Percentiles rank a stretch among this genome's conserved stretches.
These are phyloP conservation scores for Caenorhabditis sp. DNA, from an alignment of 2,888 invertebrate species.

Conservation along the genomic window DNA sequence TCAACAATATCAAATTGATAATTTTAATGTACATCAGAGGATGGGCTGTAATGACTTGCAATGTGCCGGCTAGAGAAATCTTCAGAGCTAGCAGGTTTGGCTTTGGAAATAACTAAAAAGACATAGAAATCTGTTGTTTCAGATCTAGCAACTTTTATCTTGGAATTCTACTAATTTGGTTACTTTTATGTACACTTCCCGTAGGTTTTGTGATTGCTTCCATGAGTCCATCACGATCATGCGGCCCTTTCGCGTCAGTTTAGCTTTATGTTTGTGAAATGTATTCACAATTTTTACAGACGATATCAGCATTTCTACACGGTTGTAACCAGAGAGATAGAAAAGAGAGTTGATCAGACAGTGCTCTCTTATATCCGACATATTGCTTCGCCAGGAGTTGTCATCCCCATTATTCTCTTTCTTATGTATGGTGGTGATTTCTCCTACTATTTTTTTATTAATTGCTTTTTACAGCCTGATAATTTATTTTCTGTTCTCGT, in stretches of 20 bases:
- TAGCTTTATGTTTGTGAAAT: not conserved
- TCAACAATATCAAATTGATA: constrained; percentile 92
- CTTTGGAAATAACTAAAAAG: too few relatives aligned
- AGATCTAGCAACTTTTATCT: constrained; percentile 92
- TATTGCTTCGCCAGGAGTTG: constrained; percentile 92
- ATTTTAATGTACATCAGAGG: constrained; percentile 87
- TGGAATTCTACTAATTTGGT: constrained; percentile 84
- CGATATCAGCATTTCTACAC: constrained; percentile 75
- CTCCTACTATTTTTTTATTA: not conserved
- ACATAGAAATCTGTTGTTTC: constrained; percentile 15
- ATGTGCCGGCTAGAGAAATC: constrained; percentile 94
- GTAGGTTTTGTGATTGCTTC: constrained; percentile 95
- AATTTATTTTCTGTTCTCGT: constrained; percentile 93
- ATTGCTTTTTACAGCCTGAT: constrained; percentile 83
- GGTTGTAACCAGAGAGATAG: constrained; percentile 74
- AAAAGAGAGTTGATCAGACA: constrained; percentile 71
- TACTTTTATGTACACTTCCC: constrained; percentile 94
- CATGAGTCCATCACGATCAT: constrained; percentile 93
- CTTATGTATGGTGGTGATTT: constrained; percentile 68
- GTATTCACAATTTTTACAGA: too few relatives aligned
- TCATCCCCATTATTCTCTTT: constrained; percentile 89
- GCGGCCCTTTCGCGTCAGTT: constrained; percentile 89
- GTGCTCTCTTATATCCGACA: constrained; percentile 82
- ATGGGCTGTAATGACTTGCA: constrained; percentile 87
- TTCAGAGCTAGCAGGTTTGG: constrained; percentile 85